phyloP scores from a whole-genome alignment of 2,113 vertebrate genomes.

The Cathartes aura region DNA sequence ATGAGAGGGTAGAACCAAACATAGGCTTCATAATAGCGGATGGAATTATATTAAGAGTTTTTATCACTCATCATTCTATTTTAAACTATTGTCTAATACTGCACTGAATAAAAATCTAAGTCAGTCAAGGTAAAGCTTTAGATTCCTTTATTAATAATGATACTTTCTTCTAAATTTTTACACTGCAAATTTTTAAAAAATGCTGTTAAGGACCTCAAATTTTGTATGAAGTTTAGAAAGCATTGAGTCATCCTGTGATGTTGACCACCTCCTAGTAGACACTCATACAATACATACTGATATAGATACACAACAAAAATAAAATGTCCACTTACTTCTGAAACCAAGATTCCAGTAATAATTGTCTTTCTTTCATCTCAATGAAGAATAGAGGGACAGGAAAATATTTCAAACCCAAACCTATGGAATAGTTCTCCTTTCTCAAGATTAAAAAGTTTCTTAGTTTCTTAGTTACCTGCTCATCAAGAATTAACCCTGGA shows the following conservation, averaged over 20 bases:
- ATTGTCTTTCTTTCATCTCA: not conserved
- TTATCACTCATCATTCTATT: not conserved
- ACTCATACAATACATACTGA: not conserved
- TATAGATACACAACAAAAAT: not conserved
- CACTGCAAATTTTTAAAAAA: not conserved
- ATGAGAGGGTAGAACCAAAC: not conserved
- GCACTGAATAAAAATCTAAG: not conserved
- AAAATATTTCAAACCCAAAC: not conserved
- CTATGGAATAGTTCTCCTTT: not conserved
- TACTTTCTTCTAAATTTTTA: not conserved
- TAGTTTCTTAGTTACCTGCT: not conserved
- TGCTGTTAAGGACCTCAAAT: not conserved
- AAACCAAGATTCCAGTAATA: not conserved
- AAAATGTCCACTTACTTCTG: not conserved
- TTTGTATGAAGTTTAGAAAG: not conserved
- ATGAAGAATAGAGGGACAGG: not conserved
- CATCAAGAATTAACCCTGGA: not conserved
- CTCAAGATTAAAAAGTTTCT: not conserved
- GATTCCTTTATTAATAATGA: not conserved
- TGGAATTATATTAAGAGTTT: not conserved
- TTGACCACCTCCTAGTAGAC: not conserved
- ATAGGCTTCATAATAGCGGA: not conserved
- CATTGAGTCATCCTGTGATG: not conserved
- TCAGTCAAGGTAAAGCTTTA: not conserved
- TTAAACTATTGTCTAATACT: not conserved